These are phyloP conservation scores for Poecilobothrus nobilitatus DNA, from an alignment of 2,888 invertebrate genomes.

Conservation along the genomic window DNA sequence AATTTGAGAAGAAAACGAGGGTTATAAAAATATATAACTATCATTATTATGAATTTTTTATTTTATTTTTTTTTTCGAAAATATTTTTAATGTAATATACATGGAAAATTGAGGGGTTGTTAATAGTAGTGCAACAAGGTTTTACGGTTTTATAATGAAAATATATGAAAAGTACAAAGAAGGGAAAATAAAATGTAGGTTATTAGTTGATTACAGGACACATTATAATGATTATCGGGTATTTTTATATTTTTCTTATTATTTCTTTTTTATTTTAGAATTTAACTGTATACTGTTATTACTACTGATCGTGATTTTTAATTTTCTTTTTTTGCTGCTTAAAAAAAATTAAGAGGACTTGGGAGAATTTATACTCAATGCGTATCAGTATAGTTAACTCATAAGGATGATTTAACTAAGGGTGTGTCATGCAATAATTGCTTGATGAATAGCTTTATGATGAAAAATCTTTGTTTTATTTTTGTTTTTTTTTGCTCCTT, in stretches of 20 bases:
- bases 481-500: not conserved
- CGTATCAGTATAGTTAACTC: not conserved
- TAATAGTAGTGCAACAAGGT: slow-evolving; percentile 8
- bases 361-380: not conserved
- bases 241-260: slow-evolving; percentile 21
- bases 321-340: slow-evolving; percentile 18
- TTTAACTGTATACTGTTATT: not conserved
- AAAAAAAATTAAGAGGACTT: not conserved
- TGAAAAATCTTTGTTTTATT: not conserved
- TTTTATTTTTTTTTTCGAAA: no score
- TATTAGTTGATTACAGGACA: slow-evolving; percentile 48
- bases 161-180: not conserved
- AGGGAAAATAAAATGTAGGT: slow-evolving; percentile 29
- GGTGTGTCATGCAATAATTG: slow-evolving; percentile 36
- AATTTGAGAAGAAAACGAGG: not conserved
- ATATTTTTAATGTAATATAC: not conserved
- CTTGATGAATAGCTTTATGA: slow-evolving; percentile 44
- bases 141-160: not conserved
- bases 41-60: not conserved
- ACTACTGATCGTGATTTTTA: slow-evolving; percentile 22
- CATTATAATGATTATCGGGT: slow-evolving; percentile 46
- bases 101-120: not conserved
- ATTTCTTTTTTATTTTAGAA: not conserved
- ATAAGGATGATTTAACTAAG: slow-evolving; percentile 17
- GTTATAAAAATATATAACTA: not conserved